phyloP scores from a whole-genome alignment of 2,113 vertebrate species.

The Lophura nycthemera region DNA sequence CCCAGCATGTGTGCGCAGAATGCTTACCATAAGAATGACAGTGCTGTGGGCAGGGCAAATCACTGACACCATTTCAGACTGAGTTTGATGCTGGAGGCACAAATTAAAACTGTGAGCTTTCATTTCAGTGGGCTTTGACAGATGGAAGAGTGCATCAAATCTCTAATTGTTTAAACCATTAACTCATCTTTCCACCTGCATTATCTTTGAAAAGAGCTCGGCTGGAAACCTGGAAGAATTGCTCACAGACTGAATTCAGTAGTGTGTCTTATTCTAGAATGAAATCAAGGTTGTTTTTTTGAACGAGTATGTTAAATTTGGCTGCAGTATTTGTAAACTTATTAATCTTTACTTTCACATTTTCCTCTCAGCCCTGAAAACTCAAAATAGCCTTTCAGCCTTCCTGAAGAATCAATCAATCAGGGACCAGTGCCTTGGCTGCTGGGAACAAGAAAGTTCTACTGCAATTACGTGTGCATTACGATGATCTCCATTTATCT shows the following conservation, averaged over 20 bases:
- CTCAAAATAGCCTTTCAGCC: conserved; percentile 28
- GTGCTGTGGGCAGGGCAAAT: conserved; percentile 68
- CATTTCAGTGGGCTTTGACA: conserved; percentile 79
- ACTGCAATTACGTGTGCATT: conserved; percentile 31
- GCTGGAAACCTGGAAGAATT: conserved; percentile 58
- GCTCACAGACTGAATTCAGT: not conserved
- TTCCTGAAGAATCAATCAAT: conserved; percentile 29
- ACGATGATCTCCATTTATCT: conserved; percentile 59
- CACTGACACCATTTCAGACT: conserved; percentile 73
- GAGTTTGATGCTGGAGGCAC: conserved; percentile 74
- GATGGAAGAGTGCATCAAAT: conserved; percentile 77
- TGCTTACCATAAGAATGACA: conserved; percentile 86
- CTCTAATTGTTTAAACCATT: conserved; percentile 82
- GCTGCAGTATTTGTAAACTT: conserved; percentile 58
- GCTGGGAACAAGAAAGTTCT: not conserved
- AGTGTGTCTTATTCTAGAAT: not conserved
- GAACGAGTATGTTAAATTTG: not conserved
- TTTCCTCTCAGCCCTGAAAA: conserved; percentile 15
- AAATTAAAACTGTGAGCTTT: conserved; percentile 76
- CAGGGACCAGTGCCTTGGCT: conserved; percentile 13
- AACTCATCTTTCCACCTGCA: conserved; percentile 78
- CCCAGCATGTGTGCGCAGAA: conserved; percentile 79
- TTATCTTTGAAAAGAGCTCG: conserved; percentile 67
- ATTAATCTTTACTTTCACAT: conserved; percentile 16
- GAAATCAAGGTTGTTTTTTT: not conserved